Evolutionary conservation across 2,113 vertebrate species (phyloP).

Genomic region (Otus sunia): DNA sequence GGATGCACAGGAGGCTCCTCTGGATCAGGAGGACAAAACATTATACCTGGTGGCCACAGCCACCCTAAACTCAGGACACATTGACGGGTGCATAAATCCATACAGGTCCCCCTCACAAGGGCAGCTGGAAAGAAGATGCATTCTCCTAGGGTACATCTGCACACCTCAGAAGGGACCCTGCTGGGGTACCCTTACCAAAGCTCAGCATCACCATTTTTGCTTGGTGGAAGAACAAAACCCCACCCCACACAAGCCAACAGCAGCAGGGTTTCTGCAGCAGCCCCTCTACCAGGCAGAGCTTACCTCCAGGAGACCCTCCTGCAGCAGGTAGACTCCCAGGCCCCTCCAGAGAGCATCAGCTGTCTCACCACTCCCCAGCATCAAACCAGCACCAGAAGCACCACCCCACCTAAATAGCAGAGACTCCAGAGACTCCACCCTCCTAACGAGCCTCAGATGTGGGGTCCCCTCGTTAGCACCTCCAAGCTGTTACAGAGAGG

Average conservation of each 20-base stretch:
- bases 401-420: background rate
- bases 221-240: background rate
- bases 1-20: background rate
- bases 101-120: background rate
- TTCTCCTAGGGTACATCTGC: rapidly evolving
- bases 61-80: background rate
- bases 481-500: background rate
- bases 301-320: background rate
- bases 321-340: background rate
- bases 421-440: background rate
- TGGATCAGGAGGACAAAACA: rapidly evolving
- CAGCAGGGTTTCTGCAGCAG: background rate
- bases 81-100: rapidly evolving
- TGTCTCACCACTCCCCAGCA: rapidly evolving
- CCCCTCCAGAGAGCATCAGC: background rate
- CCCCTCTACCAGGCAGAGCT: background rate
- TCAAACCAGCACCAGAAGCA: background rate
- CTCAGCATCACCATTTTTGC: background rate
- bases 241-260: rapidly evolving
- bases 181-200: rapidly evolving
- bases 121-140: background rate
- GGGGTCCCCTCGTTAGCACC: background rate
- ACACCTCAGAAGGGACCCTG: rapidly evolving
- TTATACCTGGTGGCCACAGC: background rate
- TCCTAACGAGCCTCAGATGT: background rate